Conservation (phyloP, 2,113 vertebrate species). For the Ahaetulla prasina region DNA sequence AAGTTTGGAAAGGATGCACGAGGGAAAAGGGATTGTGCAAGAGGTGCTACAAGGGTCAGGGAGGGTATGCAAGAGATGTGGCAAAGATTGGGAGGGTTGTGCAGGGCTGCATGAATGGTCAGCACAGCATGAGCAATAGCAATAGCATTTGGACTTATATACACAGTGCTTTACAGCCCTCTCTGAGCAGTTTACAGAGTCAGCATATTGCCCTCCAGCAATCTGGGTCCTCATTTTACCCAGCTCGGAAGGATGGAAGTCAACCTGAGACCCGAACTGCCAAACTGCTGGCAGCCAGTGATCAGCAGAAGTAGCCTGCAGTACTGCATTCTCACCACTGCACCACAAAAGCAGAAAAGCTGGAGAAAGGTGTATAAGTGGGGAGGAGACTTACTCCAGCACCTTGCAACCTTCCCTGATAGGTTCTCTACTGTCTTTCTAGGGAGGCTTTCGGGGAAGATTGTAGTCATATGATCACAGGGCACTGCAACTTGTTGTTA, state of each 20-base stretch:
- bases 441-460: neutral
- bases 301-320: too few species aligned
- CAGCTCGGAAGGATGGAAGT: too few species aligned
- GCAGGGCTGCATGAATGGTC: neutral
- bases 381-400: neutral
- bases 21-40: neutral
- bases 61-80: neutral
- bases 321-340: too few species aligned
- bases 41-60: neutral
- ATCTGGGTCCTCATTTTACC: too few species aligned
- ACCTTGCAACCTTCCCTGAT: neutral
- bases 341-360: neutral
- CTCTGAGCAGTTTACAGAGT: too few species aligned
- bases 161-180: too few species aligned
- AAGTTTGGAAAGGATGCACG: neutral
- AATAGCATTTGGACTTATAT: too few species aligned
- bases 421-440: neutral
- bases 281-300: too few species aligned
- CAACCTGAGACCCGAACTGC: too few species aligned
- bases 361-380: neutral
- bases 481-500: neutral
- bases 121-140: neutral
- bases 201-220: too few species aligned
- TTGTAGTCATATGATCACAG: neutral
- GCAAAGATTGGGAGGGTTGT: neutral